Evolutionary conservation across 2,797 vertebrate species (phyloP), one percentile per base, ranked within the genome.

Genomic region (Mallotus villosus): DNA sequence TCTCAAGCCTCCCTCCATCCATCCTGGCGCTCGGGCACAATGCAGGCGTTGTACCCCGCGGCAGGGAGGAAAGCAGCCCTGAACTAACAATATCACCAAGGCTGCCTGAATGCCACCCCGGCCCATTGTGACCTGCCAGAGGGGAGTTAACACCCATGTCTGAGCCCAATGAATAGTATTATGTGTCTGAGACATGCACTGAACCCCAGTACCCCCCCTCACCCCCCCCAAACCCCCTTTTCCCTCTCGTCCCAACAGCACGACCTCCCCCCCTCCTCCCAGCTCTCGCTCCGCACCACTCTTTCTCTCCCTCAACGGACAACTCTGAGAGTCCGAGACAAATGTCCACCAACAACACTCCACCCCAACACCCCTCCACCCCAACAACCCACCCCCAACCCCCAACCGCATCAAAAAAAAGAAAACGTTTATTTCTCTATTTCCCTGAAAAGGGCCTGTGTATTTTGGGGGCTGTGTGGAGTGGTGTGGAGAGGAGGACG

Each of bases 121-220:
- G 87, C 85, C 91, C 91, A 94, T 95, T 96, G 95, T 96, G 93
- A 92, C 90, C 91, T 87, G 93, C 90, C 92, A 92, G 91, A 94
- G 93, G 93, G 91, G 92, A 91, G 93, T 92, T 87, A 91, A 94
- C 93, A 94, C 92, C 92, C 91, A 86, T 93, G 84, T 94, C 88
- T 92, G 81, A 89, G 93, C 92, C 91, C 93, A 85, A 93, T 94
- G 93, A 94, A 94, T 94, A 94, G 92, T 88, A 94, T 92, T 95
- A 94, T 95, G 94, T 96, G 94, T 93, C 94, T 93, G 92, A 94
- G 90, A 93, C 91, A 92, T 91, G 91, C 88, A 86, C 85, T 83
- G 84, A 88, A 73, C 88, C 78, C 90, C 84, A 25, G 79, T 80
- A 82, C 86, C 88, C 84, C 85, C 80, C 84, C 75, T 77, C 79